These are phyloP conservation scores for Diphyllodes magnificus DNA, from an alignment of 2,113 vertebrate genomes.

Conservation along the genomic window DNA sequence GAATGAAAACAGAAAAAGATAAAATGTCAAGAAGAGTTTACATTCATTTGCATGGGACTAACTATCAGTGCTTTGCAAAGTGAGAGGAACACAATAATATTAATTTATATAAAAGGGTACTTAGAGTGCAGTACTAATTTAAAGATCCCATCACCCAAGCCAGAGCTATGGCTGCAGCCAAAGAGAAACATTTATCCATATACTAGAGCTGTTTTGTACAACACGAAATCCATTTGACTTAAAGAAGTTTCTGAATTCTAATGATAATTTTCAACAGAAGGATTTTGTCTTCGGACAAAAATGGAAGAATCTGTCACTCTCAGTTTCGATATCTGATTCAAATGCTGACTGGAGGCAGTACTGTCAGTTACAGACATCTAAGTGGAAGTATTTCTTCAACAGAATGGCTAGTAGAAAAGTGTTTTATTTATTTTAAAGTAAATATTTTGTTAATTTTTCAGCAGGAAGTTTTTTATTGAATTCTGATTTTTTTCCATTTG, in stretches of 20 bases:
- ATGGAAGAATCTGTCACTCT: neutral
- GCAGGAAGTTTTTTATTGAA: neutral
- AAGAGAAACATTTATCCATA: neutral
- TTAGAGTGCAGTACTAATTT: neutral
- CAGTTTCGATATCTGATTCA: neutral
- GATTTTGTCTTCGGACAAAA: neutral
- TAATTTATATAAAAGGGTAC: neutral
- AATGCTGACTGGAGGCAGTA: neutral
- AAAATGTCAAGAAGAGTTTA: slow-evolving; percentile 19
- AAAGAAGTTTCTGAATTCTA: neutral
- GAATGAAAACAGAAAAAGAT: neutral
- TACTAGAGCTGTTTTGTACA: neutral
- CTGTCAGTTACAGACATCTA: neutral
- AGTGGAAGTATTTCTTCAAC: neutral
- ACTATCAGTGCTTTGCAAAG: neutral
- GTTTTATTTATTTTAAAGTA: neutral
- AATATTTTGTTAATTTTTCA: neutral
- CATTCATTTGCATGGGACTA: neutral
- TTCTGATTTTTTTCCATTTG: neutral
- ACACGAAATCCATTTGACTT: neutral
- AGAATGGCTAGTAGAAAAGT: neutral
- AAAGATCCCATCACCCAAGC: neutral
- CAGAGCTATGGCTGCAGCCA: neutral
- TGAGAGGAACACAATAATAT: neutral
- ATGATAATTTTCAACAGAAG: neutral